Percentiles rank a stretch among this genome's conserved stretches.
Conservation (phyloP, 2,113 vertebrate species). For the Mellivora capensis region DNA sequence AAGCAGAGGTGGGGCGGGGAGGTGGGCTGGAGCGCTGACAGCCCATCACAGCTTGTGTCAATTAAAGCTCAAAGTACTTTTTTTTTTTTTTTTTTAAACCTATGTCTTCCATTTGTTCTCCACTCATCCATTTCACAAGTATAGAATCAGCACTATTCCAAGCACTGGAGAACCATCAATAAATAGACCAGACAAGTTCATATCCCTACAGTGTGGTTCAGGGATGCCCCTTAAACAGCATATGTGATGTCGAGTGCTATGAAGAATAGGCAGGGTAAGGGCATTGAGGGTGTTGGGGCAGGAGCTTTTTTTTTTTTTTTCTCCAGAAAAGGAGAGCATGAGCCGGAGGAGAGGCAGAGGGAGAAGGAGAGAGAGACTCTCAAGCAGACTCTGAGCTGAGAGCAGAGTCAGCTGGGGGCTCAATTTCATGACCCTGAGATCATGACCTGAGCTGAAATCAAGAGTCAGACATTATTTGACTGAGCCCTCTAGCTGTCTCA, state of each 20-base stretch:
- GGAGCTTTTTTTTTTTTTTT: too few species aligned
- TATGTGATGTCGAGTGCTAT: too few species aligned
- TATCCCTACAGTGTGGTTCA: neutral
- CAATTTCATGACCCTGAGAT: neutral
- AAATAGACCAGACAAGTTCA: neutral
- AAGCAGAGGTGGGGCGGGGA: too few species aligned
- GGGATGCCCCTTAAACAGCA: neutral
- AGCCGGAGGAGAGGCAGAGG: too few species aligned
- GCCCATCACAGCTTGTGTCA: accelerated
- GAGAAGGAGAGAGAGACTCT: too few species aligned
- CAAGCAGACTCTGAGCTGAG: too few species aligned
- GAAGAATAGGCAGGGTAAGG: neutral
- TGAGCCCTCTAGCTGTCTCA: too few species aligned
- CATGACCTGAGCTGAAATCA: neutral
- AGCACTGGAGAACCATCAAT: neutral
- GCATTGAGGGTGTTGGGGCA: accelerated
- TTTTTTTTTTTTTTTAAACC: neutral
- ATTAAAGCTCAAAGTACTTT: neutral
- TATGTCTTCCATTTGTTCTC: neutral
- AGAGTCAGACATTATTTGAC: too few species aligned
- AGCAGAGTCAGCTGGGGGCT: too few species aligned
- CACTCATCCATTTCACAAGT: too few species aligned
- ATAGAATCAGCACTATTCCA: neutral
- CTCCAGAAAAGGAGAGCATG: too few species aligned
- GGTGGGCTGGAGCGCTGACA: neutral